Conservation (phyloP, 1,140 invertebrate genomes). For the Rhopalosiphum maidis region DNA sequence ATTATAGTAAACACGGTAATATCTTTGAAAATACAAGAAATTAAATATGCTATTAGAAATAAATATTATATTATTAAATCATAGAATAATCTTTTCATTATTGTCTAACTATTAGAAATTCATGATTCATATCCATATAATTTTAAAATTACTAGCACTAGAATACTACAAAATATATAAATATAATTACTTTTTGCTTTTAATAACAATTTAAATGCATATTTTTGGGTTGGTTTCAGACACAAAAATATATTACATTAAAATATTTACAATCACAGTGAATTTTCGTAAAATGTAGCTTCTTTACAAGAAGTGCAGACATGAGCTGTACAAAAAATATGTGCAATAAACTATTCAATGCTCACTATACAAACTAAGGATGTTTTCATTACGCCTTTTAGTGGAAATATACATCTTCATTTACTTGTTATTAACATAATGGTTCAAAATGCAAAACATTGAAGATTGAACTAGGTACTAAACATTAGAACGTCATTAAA, state of each 20-base stretch:
- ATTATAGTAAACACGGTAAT: neutral
- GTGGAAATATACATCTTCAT: constrained; percentile 12
- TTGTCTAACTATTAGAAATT: neutral
- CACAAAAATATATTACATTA: neutral
- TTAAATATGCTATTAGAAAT: neutral
- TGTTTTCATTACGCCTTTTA: constrained; percentile 14
- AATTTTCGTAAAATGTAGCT: neutral
- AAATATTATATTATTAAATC: neutral
- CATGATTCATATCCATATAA: neutral
- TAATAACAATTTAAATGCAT: neutral
- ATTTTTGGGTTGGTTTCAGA: neutral
- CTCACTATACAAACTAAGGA: neutral
- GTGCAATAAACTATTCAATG: neutral
- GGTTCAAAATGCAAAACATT: neutral
- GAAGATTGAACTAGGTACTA: neutral
- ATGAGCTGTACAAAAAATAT: neutral
- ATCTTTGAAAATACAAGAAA: neutral
- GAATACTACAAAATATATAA: neutral
- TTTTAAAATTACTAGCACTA: neutral
- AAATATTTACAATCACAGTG: neutral
- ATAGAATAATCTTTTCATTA: neutral
- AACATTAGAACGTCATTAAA: neutral
- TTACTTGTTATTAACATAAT: constrained; percentile 16
- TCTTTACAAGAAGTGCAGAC: neutral
- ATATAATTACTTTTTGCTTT: neutral